Evolutionary conservation across 2,888 invertebrate species (phyloP).

Genomic region (Smittia aterrima): DNA sequence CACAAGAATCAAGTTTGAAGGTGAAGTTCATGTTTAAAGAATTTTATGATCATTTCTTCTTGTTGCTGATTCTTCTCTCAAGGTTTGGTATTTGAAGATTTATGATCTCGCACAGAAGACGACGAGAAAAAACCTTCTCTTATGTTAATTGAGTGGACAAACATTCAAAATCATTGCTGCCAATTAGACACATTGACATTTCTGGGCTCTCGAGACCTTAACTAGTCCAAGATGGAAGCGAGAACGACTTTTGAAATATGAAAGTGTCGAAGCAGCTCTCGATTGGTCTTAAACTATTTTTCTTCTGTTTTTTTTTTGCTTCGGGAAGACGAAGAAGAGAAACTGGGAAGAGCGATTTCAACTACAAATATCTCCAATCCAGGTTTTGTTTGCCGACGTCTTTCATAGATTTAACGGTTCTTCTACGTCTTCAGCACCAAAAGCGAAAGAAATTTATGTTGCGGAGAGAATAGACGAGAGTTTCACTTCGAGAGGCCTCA

Average conservation of each 20-base stretch:
- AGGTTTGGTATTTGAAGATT: no score
- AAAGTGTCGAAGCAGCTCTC: conserved; percentile 30
- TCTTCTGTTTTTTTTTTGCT: no score
- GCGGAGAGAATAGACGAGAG: neutral
- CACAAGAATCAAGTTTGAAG: neutral
- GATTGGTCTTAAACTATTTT: conserved; percentile 13
- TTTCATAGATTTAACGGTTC: conserved; percentile 15
- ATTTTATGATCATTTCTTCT: no score
- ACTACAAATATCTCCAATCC: neutral
- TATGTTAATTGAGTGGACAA: no score
- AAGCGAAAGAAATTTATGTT: neutral
- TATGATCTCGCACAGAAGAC: no score
- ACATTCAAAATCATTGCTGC: no score
- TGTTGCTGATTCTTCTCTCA: no score
- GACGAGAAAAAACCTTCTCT: no score
- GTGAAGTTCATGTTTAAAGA: neutral
- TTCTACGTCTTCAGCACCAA: neutral
- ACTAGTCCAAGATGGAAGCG: neutral
- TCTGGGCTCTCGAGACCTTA: neutral
- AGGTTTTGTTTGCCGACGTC: conserved; percentile 11
- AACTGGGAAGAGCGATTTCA: neutral
- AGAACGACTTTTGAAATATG: conserved; percentile 14
- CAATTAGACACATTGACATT: no score
- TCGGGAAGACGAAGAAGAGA: neutral
- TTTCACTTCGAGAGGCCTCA: neutral